phyloP scores from a whole-genome alignment of 1,140 invertebrate genomes.

The Pteromalus puparum region DNA sequence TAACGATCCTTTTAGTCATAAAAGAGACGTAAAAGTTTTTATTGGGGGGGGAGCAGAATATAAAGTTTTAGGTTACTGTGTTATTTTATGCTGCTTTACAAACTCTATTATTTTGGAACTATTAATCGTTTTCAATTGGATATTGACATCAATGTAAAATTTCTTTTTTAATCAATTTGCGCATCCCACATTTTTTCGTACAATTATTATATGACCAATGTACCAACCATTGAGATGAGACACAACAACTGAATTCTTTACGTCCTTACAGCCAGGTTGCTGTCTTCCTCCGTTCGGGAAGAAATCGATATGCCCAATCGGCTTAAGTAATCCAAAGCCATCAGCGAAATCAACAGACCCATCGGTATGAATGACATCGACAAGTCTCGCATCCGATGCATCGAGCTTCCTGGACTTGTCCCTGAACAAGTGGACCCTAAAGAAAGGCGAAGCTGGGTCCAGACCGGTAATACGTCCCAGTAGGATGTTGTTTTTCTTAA shows the following conservation, averaged over 20 bases:
- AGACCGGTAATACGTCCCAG: constrained; percentile 85
- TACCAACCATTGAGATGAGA: constrained; percentile 71
- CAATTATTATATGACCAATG: not conserved
- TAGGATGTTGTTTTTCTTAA: constrained; percentile 75
- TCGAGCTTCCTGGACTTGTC: constrained; percentile 79
- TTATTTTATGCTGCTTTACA: too few species aligned
- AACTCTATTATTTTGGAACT: too few species aligned
- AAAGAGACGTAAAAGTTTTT: not conserved
- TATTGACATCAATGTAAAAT: too few species aligned
- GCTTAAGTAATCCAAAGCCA: constrained; percentile 81
- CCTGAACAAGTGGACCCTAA: constrained; percentile 75
- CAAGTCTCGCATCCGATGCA: constrained; percentile 86
- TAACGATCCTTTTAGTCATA: not conserved
- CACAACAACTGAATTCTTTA: constrained; percentile 75
- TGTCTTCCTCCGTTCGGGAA: constrained; percentile 84
- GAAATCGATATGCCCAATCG: constrained; percentile 82
- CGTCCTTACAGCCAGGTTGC: constrained; percentile 82
- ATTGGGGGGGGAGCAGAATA: not conserved
- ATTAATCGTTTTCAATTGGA: too few species aligned
- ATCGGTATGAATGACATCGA: constrained; percentile 92
- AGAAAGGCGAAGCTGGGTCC: constrained; percentile 84
- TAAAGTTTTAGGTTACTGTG: too few species aligned
- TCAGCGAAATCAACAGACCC: constrained; percentile 79
- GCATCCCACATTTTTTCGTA: not conserved
- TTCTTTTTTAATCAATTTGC: too few species aligned